Percentiles rank a stretch among this genome's conserved stretches.
Conservation (phyloP, 2,797 vertebrate species). For the Pseudocheirus occidentalis region DNA sequence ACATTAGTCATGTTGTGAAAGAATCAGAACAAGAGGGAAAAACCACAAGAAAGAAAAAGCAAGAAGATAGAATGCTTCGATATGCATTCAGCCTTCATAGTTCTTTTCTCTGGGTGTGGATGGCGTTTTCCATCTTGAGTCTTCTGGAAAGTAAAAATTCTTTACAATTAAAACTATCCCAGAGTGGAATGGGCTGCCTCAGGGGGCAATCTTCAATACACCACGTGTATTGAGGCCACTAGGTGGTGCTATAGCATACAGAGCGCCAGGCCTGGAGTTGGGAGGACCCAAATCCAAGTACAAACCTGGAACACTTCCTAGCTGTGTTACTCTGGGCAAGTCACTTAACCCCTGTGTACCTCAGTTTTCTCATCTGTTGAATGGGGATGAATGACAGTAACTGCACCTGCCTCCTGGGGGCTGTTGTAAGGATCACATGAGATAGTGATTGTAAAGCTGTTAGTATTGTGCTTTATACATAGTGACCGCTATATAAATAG, state of each 20-base stretch:
- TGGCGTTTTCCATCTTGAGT: too few relatives aligned
- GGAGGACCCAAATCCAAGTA: background rate
- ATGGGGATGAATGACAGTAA: background rate
- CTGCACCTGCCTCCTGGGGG: background rate
- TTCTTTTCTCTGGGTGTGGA: too few relatives aligned
- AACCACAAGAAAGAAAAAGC: too few relatives aligned
- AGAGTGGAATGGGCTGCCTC: background rate
- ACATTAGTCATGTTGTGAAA: too few relatives aligned
- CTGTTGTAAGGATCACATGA: background rate
- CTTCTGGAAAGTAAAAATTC: background rate
- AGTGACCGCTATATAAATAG: background rate
- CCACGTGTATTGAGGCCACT: background rate
- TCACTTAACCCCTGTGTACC: background rate
- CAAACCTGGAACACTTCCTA: background rate
- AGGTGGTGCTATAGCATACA: background rate
- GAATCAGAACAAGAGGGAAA: too few relatives aligned
- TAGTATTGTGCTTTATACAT: background rate
- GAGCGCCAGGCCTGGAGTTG: background rate
- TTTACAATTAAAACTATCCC: background rate
- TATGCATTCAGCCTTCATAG: too few relatives aligned
- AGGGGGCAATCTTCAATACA: background rate
- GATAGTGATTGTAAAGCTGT: background rate
- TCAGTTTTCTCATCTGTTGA: background rate
- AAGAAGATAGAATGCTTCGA: too few relatives aligned
- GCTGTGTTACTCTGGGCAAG: background rate